Evolutionary conservation across 2,797 vertebrate genomes (phyloP), one percentile per base, ranked within the genome.

Genomic region (Darevskia nairensis): DNA sequence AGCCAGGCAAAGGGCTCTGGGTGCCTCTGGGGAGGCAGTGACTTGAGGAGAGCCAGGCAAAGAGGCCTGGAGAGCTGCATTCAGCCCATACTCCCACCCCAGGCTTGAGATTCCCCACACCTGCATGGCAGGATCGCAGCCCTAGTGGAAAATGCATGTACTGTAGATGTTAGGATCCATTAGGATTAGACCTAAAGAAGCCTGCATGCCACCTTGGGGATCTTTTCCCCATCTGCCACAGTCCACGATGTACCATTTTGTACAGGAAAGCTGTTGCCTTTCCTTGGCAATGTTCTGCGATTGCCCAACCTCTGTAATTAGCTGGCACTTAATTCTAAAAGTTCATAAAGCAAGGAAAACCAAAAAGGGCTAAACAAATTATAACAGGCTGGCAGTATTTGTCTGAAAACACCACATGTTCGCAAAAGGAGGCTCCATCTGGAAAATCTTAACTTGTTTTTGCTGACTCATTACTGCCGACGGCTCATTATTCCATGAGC

Each of bases 391-490:
- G 77, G 29, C 82, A 75, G 23, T 74, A 39, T 89, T 80, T 85
- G 82, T 64, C 82, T 29, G 55, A 89, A 89, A 85, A 55, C 77
- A 85, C 69, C 83, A 85, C 77, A 89, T 89, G 88, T 85, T 85
- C n/a, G 39, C 69, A 76, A 81, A 85, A 81, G 1, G 41, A 68
- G 80, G 27, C 78, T 81, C 78, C 88, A 85, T 80, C 88, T 81
- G 88, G 83, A 85, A 89, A 89, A 85, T 81, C 83, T 85, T 83
- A 83, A 78, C 74, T 78, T 50, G 83, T 27, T 89, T 89, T 81
- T 89, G 77, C 83, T 89, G 88, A 89, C 69, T 85, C 83, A 85
- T 75, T 81, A 89, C n/a, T 85, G 69, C 29, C 64, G 41, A n/a
- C 41, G n/a, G 41, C 41, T 75, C 41, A 81, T 89, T 85, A 89